Base-by-base conservation (phyloP, 2,797 vertebrate species). In the Setipinna tenuifilis region DNA sequence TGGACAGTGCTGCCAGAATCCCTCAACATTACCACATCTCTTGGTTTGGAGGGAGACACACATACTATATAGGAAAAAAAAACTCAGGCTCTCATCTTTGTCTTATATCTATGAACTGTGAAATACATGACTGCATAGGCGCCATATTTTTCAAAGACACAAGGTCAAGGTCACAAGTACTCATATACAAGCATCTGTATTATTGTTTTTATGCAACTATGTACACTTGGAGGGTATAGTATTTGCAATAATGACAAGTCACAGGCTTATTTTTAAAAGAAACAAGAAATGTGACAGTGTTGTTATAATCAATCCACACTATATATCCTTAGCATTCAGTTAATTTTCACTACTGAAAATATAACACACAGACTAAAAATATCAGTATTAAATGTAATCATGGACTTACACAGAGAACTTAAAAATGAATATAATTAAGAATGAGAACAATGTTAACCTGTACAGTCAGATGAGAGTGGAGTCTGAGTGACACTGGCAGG, bases 151-250 rank as follows among this genome's bases (percentile, higher is more conserved):
- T 78, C 35, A 78, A 44, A 17, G 41, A 41, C 44, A 81, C 85
- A 86, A 83, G n/a, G n/a, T n/a, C n/a, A n/a, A 86, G 78, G 83
- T 88, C 68, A 87, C 86, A 90, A 88, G 89, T 86, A 88, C 86
- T 89, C 58, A 71, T 83, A 3, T 85, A 46, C 50, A 83, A 84
- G 82, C 59, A 78, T 86, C 83, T 85, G 88, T 85, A 86, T 68
- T 54, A 46, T 71, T 82, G 28, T 80, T 85, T 41, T 14, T 65
- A 35, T 46, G 41, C n/a, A 46, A 48, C 83, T 83, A 88, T 61
- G 68, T 84, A 86, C 59, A 31, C 85, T 85, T 88, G 83, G 82
- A 85, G 84, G 88, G 85, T 82, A 82, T 82, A 85, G 28, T 35
- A 50, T 86, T 46, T 62, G 23, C 11, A 82, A 86, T 86, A 88